Evolutionary conservation across 2,797 vertebrate species (phyloP).

Genomic region (Novumbra hubbsi): DNA sequence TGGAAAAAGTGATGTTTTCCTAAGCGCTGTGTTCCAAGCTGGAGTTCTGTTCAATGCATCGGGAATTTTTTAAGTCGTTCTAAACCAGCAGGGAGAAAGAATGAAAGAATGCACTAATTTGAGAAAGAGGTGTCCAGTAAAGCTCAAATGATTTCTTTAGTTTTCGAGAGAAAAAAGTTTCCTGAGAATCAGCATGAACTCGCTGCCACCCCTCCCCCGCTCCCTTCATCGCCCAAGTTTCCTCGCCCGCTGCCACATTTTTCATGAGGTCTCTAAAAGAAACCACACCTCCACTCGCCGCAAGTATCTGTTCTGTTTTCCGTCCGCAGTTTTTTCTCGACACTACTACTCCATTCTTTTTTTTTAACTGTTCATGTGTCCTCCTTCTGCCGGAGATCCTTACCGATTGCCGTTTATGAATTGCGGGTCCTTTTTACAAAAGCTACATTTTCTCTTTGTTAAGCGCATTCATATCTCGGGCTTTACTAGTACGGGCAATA

Average conservation of each 20-base stretch:
- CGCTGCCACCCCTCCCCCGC: constrained; percentile 10
- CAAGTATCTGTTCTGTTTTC: constrained; percentile 75
- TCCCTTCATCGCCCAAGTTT: constrained; percentile 29
- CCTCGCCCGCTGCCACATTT: constrained; percentile 60
- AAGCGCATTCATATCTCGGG: no score
- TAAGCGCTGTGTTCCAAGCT: constrained; percentile 36
- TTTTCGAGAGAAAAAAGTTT: constrained; percentile 26
- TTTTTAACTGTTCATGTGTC: neutral
- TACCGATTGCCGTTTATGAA: no score
- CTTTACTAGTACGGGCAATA: no score
- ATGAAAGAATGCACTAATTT: constrained; percentile 11
- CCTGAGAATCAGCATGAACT: constrained; percentile 7
- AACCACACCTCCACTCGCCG: constrained; percentile 67
- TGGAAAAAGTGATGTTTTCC: constrained; percentile 63
- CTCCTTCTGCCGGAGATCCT: no score
- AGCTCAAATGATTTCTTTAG: constrained; percentile 16
- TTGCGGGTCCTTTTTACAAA: neutral
- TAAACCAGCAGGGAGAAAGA: neutral
- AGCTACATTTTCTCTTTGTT: neutral
- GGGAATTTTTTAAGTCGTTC: constrained; percentile 57
- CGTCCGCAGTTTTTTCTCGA: constrained; percentile 18
- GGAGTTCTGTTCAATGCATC: constrained; percentile 52
- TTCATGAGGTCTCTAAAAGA: constrained; percentile 67
- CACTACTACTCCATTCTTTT: constrained; percentile 9
- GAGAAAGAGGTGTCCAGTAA: constrained; percentile 11